Evolutionary conservation across 2,113 vertebrate genomes (phyloP), one percentile per base, ranked within the genome.

Genomic region (Podiceps cristatus): DNA sequence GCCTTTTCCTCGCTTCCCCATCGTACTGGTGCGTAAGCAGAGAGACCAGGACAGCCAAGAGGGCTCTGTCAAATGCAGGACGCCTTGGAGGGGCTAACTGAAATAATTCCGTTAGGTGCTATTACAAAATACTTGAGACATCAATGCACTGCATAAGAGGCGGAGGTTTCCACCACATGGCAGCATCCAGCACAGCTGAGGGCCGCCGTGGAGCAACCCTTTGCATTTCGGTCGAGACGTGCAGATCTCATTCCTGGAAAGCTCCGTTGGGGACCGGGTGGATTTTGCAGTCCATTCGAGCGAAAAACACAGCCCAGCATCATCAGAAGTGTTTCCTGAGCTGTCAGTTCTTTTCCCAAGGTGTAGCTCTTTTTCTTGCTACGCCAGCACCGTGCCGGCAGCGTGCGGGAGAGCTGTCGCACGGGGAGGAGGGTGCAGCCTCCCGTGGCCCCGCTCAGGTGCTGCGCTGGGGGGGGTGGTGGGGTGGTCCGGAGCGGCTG

Each of bases 381-480:
- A 4, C 17, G 3, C 14, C 9, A 20, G 20, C 33, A 28, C 42
- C 10, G 0, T 5, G 4, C 2, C 22, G 27, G 29, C 4, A 16
- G 5, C 0, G 2, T 10, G 44, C 58, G 55, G 59, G 49, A 28
- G 9, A 7, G 52, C 1, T 10, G 1, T 12, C 2, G 6, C 37
- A 9, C 2, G 24, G 59, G 10, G 10, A 20, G 56, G 83, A 62
- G 2, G 4, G 29, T 1, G 29, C 13, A 35, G 4, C n/a, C 29
- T 9, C 7, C 20, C 0, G 0, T 4, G 14, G 4, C 3, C 3
- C 33, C 45, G 66, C 50, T 9, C 27, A 4, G 11, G 47, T 9
- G 23, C 56, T 55, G 59, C 10, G 3, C 40, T 20, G 9, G 29
- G 52, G 18, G 37, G 37, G 37, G 8, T 9, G 29, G 29, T 4